These are phyloP conservation scores for Engystomops pustulosus DNA, from an alignment of 2,113 vertebrate species.

Conservation along the genomic window DNA sequence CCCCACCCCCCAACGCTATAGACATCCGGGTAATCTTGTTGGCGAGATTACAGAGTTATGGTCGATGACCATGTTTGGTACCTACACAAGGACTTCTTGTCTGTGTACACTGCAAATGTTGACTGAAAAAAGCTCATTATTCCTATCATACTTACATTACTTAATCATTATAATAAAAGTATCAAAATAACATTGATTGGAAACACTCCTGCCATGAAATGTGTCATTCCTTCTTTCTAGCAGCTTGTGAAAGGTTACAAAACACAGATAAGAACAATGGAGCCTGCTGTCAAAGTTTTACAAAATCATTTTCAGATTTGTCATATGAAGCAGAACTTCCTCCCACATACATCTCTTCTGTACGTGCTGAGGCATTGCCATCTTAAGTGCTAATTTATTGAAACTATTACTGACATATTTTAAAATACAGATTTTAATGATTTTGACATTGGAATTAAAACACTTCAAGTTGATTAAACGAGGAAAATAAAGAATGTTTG, in stretches of 20 bases:
- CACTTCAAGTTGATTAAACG: slow-evolving; percentile 10
- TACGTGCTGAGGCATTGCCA: slow-evolving; percentile 15
- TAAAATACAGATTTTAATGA: slow-evolving; percentile 32
- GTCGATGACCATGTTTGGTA: no score
- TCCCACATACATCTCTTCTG: slow-evolving; percentile 33
- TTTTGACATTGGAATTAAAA: slow-evolving; percentile 37
- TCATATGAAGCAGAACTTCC: slow-evolving; percentile 25
- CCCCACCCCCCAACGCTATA: no score
- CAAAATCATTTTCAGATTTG: slow-evolving; percentile 19
- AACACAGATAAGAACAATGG: slow-evolving; percentile 30
- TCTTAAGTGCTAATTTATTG: slow-evolving; percentile 29
- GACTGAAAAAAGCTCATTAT: no score
- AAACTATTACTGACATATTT: slow-evolving; percentile 38
- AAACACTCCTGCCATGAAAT: not conserved
- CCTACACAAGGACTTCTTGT: no score
- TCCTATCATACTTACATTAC: no score
- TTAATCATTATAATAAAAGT: not conserved
- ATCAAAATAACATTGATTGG: not conserved
- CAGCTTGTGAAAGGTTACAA: slow-evolving; percentile 38
- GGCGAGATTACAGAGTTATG: no score
- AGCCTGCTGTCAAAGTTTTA: slow-evolving; percentile 40
- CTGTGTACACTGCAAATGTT: no score
- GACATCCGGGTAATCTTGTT: no score
- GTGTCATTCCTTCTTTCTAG: not conserved
- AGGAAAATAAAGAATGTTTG: not conserved